These are phyloP conservation scores for Orchestes rusci DNA, from an alignment of 2,888 invertebrate species.

Conservation along the genomic window DNA sequence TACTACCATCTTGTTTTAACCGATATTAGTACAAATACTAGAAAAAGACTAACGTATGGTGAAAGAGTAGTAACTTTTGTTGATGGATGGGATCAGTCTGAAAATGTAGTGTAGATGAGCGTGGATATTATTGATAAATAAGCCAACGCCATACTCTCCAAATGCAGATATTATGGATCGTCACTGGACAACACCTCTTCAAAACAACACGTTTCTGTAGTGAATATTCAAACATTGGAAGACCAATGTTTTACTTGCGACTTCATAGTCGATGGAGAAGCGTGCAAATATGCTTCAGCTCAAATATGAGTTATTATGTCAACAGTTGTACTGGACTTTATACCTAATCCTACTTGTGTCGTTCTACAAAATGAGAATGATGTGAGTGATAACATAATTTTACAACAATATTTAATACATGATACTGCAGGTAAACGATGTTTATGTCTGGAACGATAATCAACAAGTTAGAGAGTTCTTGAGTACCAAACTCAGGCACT, in stretches of 20 bases:
- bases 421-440: too few species aligned
- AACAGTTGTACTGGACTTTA: too few species aligned
- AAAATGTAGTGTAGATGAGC: constrained; percentile 52
- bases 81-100: constrained; percentile 55
- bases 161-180: constrained; percentile 71
- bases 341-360: constrained; percentile 54
- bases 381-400: constrained; percentile 32
- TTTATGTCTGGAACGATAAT: constrained; percentile 53
- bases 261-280: constrained; percentile 45
- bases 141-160: too few species aligned
- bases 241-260: constrained; percentile 64
- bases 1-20: constrained; percentile 37
- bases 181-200: constrained; percentile 58
- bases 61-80: constrained; percentile 54
- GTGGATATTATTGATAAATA: too few species aligned
- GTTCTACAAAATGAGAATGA: constrained; percentile 44
- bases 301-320: too few species aligned
- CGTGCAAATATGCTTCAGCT: constrained; percentile 53
- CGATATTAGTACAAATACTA: constrained; percentile 28
- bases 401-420: too few species aligned
- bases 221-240: constrained; percentile 30
- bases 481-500: constrained; percentile 48
- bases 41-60: constrained; percentile 49
- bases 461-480: constrained; percentile 45
- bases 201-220: constrained; percentile 58